Base-by-base conservation (phyloP, 1,140 invertebrate species). In the Bombus impatiens region DNA sequence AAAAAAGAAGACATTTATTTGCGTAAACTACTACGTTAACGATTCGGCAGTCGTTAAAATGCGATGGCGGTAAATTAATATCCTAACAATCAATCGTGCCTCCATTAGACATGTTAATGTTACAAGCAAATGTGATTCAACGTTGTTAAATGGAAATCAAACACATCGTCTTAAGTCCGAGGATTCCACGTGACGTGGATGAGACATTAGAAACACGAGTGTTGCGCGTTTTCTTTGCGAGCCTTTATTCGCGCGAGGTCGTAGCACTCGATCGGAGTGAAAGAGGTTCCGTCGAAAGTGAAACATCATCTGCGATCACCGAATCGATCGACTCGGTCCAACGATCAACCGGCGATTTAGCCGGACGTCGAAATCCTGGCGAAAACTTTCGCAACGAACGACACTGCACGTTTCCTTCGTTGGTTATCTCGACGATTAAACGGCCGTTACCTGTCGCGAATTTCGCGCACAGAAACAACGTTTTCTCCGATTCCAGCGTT, bases 261-360 rank as follows among this genome's bases (percentile, higher is more conserved):
- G 79, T 80, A 76, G 70, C 82, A 47, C 78, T 79, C 68, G 25
- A 13, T 25, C 1, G 15, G 44, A 82, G 62, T 86, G 87, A 88
- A 79, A 88, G 79, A 89, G 37, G 28, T 10, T 40, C 67, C 59
- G 53, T 88, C 22, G 87, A 89, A 86, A 89, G 84, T 68, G 84
- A 86, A 80, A 89, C 71, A 82, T 81, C 70, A 35, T 62, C 70
- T 75, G 32, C 35, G n/a, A 12, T 32, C 57, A 65, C 67, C 82
- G 78, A 88, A 89, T 86, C 65, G 40, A 57, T 74, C 67, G 67
- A 65, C 77, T 71, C 75, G 82, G 59, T 82, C 77, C 44, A 80
- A 74, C 79, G 70, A 88, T 88, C 75, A 62, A 47, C 35, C 28
- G 12, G n/a, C 40, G 57, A 53, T 67, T 72, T n/a, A 44, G n/a